Evolutionary conservation across 2,797 vertebrate genomes (phyloP).

Genomic region (Trachops cirrhosus): DNA sequence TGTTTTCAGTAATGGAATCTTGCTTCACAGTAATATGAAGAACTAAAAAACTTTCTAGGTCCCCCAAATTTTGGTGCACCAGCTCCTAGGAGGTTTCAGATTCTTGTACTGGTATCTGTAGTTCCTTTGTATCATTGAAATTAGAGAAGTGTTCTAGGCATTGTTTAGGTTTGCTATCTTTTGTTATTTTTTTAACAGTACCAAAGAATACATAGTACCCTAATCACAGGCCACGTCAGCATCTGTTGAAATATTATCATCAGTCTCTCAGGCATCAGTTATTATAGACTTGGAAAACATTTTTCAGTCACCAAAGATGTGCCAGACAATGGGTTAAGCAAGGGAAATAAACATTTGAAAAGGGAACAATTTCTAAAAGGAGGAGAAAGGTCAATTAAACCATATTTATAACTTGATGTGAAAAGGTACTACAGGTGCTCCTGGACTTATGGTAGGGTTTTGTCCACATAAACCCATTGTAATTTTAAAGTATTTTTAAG

Average conservation of each 20-base stretch:
- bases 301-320: neutral
- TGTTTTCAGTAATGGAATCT: neutral
- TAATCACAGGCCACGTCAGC: conserved; percentile 21
- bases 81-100: neutral
- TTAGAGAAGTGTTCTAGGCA: neutral
- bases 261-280: neutral
- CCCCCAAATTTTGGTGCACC: neutral
- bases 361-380: neutral
- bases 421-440: neutral
- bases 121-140: neutral
- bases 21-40: neutral
- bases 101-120: neutral
- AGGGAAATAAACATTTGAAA: neutral
- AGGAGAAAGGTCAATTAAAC: neutral
- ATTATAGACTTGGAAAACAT: neutral
- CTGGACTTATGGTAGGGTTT: neutral
- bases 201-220: neutral
- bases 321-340: neutral
- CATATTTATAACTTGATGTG: neutral
- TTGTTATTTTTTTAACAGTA: neutral
- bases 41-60: neutral
- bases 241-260: neutral
- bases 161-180: neutral
- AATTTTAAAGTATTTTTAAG: neutral
- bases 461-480: neutral